Evolutionary conservation across 2,888 invertebrate genomes (phyloP), one percentile per base, ranked within the genome.

Genomic region (Xylocampa areola): DNA sequence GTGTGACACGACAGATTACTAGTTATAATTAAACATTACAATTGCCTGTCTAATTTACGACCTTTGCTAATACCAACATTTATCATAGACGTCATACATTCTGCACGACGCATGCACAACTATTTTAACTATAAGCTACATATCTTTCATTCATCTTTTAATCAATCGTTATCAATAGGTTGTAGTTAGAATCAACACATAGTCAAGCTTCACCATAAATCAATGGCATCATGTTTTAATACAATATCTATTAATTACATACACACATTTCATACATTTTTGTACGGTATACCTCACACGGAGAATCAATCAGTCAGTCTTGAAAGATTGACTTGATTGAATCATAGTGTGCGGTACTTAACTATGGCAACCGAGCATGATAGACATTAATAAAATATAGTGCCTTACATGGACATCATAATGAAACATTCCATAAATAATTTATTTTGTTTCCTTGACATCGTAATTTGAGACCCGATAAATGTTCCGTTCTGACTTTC

Each of bases 1-100:
- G 69, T 77, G 75, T 85, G 86, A 88, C 87, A 82, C 81, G 70
- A 76, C 77, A 79, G 82, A 85, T 86, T 79, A 76, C 60, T 68
- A 70, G 53, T 53, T 68, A 47, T 85, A 83, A 87, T 85, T 83
- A 85, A 81, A 84, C 77, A 72, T 81, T 84, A 82, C 84, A 77
- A 80, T 82, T 82, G 73, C 65, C 77, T 79, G 81, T 80, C 79
- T 80, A 78, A 82, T 74, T 81, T 76, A 76, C 80, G 82, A 81
- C 86, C 88, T 87, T 79, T 82, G 50, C 60, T 61, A 48, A 65
- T 54, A 67, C 13, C 35, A 62, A 53, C 55, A 52, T 65, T 62
- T 52, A 65, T 72, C 65, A 60, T 71, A 57, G 40, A 54, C 54
- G 67, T 69, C 62, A 68, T 51, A 67, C 54, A 59, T 16, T 39